Conservation (phyloP, 2,888 invertebrate species). For the Tetrapedia diversipes region DNA sequence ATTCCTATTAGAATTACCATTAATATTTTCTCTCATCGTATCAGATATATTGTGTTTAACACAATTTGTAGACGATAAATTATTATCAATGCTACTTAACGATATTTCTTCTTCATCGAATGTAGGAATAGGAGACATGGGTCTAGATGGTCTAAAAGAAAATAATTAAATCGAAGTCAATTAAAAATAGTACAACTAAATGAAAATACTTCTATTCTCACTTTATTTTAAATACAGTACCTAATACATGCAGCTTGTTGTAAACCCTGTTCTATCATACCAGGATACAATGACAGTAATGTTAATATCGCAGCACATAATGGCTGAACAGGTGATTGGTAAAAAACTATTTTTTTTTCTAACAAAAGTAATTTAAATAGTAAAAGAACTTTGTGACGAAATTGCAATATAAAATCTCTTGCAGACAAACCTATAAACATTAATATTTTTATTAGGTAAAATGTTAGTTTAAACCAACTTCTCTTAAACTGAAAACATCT, state of each 20-base stretch:
- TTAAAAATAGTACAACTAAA: background rate
- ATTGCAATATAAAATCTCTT: conserved; percentile 91
- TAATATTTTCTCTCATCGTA: conserved; percentile 58
- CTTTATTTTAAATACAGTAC: conserved; percentile 82
- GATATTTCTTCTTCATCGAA: conserved; percentile 83
- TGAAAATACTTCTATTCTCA: background rate
- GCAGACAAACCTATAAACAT: conserved; percentile 90
- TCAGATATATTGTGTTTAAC: conserved; percentile 54
- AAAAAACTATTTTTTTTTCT: conserved; percentile 94
- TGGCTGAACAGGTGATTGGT: conserved; percentile 95
- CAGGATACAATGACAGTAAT: conserved; percentile 94
- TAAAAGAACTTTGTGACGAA: conserved; percentile 95
- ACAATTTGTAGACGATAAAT: conserved; percentile 59
- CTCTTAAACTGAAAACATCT: background rate
- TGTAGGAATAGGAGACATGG: conserved; percentile 89
- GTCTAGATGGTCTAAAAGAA: conserved; percentile 86
- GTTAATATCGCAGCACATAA: conserved; percentile 94
- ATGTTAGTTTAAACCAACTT: background rate
- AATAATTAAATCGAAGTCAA: background rate
- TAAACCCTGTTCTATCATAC: conserved; percentile 93
- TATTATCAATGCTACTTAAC: conserved; percentile 62
- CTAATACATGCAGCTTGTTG: conserved; percentile 91
- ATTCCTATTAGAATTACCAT: conserved; percentile 69
- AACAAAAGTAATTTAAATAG: conserved; percentile 96
- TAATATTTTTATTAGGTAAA: background rate